A percentile compares a stretch with the other conserved stretches of the same genome.
These are phyloP conservation scores for Acipenser ruthenus DNA, from an alignment of 2,797 vertebrate genomes.

Conservation along the genomic window DNA sequence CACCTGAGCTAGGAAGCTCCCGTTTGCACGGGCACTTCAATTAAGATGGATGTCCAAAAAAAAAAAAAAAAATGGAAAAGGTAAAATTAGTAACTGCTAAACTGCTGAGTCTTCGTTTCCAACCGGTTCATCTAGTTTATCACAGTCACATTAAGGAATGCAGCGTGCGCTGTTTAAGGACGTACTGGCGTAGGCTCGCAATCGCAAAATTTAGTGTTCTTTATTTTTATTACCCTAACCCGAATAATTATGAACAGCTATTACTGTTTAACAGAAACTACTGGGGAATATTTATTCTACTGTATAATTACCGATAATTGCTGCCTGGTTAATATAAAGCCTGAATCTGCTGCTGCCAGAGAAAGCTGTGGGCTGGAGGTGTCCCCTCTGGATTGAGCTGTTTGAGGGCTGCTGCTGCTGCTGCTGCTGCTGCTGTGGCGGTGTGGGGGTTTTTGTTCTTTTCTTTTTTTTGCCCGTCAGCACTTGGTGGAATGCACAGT, in stretches of 20 bases:
- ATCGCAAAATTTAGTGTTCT: too few species aligned
- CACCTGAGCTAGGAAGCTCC: constrained; percentile 8
- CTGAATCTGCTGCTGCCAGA: constrained; percentile 22
- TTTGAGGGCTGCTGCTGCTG: constrained; percentile 31
- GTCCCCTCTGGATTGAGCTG: constrained; percentile 26
- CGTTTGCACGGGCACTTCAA: constrained; percentile 21
- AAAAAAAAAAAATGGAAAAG: constrained; percentile 20
- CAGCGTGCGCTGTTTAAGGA: constrained; percentile 27
- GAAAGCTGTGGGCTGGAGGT: constrained; percentile 27
- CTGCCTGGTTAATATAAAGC: too few species aligned
- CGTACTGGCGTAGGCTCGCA: background rate
- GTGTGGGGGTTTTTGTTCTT: background rate
- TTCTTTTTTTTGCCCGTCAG: constrained; percentile 39
- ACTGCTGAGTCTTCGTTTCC: constrained; percentile 61
- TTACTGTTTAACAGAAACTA: too few species aligned
- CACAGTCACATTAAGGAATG: constrained; percentile 31
- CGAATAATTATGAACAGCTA: too few species aligned
- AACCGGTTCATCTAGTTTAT: constrained; percentile 42
- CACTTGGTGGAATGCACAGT: constrained; percentile 43
- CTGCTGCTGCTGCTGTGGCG: constrained; percentile 19
- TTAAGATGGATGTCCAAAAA: constrained; percentile 46
- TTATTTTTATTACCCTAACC: too few species aligned
- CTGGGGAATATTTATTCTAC: too few species aligned
- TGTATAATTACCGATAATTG: too few species aligned
- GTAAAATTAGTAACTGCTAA: constrained; percentile 39